These are phyloP conservation scores for Heliconius ethilla DNA, from an alignment of 2,888 invertebrate species.

Conservation along the genomic window DNA sequence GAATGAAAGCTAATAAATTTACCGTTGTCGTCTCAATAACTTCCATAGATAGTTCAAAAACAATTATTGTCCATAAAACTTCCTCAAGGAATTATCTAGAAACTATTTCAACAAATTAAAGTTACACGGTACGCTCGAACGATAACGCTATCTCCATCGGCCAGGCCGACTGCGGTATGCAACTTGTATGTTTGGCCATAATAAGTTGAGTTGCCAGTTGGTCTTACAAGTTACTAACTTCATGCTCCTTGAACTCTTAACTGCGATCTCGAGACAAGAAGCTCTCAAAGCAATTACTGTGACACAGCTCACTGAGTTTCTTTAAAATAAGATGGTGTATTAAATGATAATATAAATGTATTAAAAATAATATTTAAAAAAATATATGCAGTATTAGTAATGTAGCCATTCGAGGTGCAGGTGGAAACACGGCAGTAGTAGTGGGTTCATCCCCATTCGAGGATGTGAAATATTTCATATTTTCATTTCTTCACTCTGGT, in stretches of 20 bases:
- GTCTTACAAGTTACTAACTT: slow-evolving; percentile 49
- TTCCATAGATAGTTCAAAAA: neutral
- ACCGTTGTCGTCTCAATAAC: slow-evolving; percentile 1
- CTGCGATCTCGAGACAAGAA: slow-evolving; percentile 56
- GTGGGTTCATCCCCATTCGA: too few species aligned
- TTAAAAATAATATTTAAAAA: neutral
- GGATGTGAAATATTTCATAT: too few species aligned
- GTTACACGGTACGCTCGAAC: slow-evolving; percentile 45
- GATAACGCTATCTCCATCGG: slow-evolving; percentile 65
- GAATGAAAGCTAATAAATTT: neutral
- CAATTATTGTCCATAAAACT: slow-evolving; percentile 10
- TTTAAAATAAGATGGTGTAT: slow-evolving; percentile 46
- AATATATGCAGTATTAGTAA: neutral
- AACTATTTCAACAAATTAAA: slow-evolving; percentile 36
- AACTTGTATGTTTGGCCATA: slow-evolving; percentile 71
- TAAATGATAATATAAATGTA: neutral
- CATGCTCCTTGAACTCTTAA: slow-evolving; percentile 71
- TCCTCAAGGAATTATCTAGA: slow-evolving; percentile 11
- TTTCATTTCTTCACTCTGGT: too few species aligned
- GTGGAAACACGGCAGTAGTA: too few species aligned
- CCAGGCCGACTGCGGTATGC: slow-evolving; percentile 52
- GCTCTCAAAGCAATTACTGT: slow-evolving; percentile 68
- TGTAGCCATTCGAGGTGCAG: too few species aligned
- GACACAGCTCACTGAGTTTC: slow-evolving; percentile 57
- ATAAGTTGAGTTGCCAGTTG: slow-evolving; percentile 57